These are phyloP conservation scores for Nineta flava DNA, from an alignment of 2,888 invertebrate genomes.

Conservation along the genomic window DNA sequence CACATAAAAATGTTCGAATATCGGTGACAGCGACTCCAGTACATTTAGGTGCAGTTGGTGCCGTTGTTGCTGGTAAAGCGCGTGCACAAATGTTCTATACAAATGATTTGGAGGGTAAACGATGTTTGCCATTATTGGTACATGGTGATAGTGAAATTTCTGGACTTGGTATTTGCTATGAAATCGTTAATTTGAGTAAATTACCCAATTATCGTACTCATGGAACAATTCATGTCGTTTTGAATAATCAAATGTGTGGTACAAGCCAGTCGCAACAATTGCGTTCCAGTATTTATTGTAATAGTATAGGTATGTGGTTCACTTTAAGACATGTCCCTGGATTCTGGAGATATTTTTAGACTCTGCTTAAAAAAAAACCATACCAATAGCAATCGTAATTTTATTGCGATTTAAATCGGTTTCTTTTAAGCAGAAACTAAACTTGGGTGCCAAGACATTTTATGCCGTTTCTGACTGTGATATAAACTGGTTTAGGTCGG, in stretches of 20 bases:
- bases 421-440: too few relatives aligned
- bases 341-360: too few relatives aligned
- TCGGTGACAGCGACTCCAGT: slow-evolving; percentile 87
- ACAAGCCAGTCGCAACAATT: slow-evolving; percentile 39
- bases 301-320: too few relatives aligned
- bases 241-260: slow-evolving; percentile 93
- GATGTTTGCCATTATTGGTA: slow-evolving; percentile 78
- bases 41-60: slow-evolving; percentile 87
- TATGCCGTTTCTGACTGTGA: slow-evolving; percentile 72
- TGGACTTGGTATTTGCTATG: slow-evolving; percentile 91
- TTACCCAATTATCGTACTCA: slow-evolving; percentile 88
- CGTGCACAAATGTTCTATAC: slow-evolving; percentile 91
- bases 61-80: slow-evolving; percentile 88
- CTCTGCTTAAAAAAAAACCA: too few relatives aligned
- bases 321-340: too few relatives aligned
- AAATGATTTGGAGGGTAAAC: slow-evolving; percentile 67
- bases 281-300: too few relatives aligned
- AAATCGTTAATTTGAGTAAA: slow-evolving; percentile 90
- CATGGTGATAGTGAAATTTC: slow-evolving; percentile 95
- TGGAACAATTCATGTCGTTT: slow-evolving; percentile 87
- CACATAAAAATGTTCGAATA: slow-evolving; percentile 77
- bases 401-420: too few relatives aligned
- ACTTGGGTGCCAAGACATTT: slow-evolving; percentile 74
- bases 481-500: slow-evolving; percentile 73
- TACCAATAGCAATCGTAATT: too few relatives aligned